Conservation (phyloP, 2,797 vertebrate genomes). For the Xiphorhynchus erythropygius region DNA sequence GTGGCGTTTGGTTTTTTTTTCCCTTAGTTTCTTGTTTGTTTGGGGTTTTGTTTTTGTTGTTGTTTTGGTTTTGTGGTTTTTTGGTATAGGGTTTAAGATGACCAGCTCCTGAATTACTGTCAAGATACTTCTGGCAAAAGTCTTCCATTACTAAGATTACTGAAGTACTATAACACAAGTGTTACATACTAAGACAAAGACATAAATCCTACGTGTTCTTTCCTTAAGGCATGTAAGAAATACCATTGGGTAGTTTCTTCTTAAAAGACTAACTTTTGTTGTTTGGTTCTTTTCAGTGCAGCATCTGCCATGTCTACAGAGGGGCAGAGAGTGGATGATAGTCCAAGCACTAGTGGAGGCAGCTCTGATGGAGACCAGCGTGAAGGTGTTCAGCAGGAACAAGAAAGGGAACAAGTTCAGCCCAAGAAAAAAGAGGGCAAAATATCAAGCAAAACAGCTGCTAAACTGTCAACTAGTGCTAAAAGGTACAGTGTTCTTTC, state of each 20-base stretch:
- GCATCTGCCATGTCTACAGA: slow-evolving; percentile 93
- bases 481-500: slow-evolving; percentile 84
- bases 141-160: background rate
- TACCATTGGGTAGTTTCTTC: background rate
- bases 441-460: slow-evolving; percentile 98
- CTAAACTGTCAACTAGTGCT: slow-evolving; percentile 98
- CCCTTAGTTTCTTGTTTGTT: background rate
- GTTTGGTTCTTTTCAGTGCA: slow-evolving; percentile 42
- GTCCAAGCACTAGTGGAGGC: slow-evolving; percentile 97
- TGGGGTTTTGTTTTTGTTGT: background rate
- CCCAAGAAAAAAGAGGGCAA: slow-evolving; percentile 99
- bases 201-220: background rate
- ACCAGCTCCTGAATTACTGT: background rate
- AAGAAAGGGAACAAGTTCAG: slow-evolving; percentile 92
- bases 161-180: background rate
- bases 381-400: slow-evolving; percentile 89
- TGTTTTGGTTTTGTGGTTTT: background rate
- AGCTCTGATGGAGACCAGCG: slow-evolving; percentile 97
- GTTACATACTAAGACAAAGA: background rate
- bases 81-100: background rate
- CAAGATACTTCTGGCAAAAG: background rate
- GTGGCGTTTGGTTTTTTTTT: too few relatives aligned
- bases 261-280: background rate
- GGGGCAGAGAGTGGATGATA: slow-evolving; percentile 97
- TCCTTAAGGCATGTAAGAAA: background rate